Evolutionary conservation across 1,140 invertebrate genomes (phyloP).

Genomic region (Elysia chlorotica): DNA sequence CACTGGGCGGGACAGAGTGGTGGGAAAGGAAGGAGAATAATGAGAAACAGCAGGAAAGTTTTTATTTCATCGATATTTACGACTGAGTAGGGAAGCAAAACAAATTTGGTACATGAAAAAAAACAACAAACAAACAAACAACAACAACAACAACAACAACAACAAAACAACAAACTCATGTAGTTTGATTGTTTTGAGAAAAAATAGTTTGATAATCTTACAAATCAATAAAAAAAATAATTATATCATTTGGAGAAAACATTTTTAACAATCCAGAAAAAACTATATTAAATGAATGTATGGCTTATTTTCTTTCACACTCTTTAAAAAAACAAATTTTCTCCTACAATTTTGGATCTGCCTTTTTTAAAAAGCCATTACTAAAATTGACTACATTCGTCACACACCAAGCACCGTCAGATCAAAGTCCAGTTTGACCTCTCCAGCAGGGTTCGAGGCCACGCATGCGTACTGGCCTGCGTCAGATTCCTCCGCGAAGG

Average conservation of each 20-base stretch:
- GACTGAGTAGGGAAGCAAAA: too few species aligned
- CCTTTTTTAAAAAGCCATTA: neutral
- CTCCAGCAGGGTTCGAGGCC: conserved; percentile 63
- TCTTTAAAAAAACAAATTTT: too few species aligned
- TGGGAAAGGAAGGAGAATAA: neutral
- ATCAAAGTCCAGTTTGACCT: conserved; percentile 36
- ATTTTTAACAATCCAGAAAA: too few species aligned
- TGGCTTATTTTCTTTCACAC: too few species aligned
- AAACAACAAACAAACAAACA: neutral
- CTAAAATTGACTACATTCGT: neutral
- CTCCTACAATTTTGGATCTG: too few species aligned
- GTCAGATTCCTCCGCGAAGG: conserved; percentile 56
- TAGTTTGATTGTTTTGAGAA: neutral
- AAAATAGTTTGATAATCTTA: too few species aligned
- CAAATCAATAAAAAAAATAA: neutral
- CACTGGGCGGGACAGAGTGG: conserved; percentile 45
- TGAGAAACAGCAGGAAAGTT: conserved; percentile 1
- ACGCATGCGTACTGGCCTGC: conserved; percentile 63
- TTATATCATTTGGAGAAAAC: neutral
- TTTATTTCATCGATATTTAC: too few species aligned
- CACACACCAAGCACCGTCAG: conserved; percentile 36
- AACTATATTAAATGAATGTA: neutral
- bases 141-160: neutral
- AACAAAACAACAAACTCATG: neutral
- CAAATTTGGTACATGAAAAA: too few species aligned